Evolutionary conservation across 2,888 invertebrate genomes (phyloP), one percentile per base, ranked within the genome.

Genomic region (Tholera decimalis): DNA sequence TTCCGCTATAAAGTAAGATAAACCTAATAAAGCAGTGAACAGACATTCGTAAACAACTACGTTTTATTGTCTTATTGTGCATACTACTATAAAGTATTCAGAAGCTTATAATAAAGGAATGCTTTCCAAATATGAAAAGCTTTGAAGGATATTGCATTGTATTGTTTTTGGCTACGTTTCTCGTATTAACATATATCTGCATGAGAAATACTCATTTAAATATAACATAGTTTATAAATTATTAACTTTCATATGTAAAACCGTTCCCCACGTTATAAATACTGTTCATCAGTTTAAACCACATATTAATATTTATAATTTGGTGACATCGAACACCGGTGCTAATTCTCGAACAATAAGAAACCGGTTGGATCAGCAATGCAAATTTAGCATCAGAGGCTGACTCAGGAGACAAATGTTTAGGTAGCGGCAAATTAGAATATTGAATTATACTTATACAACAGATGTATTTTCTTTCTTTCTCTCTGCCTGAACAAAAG

Each of bases 311-410:
- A 73, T 73, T 64, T 61, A 77, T 50, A 49, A 50, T 59, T 44
- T 53, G 55, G 47, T 50, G 80, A 70, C 76, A 61, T 54, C 47
- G 43, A 44, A 72, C 43, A 39, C 57, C 50, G 44, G 55, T 53
- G 54, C 62, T 57, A 58, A 74, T 73, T 76, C 65, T 69, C 49
- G 18, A 77, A 75, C 49, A 82, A 74, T 66, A 80, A 75, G 69
- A 67, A 86, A 84, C 86, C 81, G 77, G 86, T 85, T 79, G 53
- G 70, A 84, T 89, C 84, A 88, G 83, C 80, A 83, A 89, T 91
- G 87, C 86, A 86, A 92, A 91, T 91, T 64, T 61, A 77, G 78
- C 83, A 83, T 82, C 78, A 80, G 79, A 70, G 75, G 58, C 76
- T 77, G 80, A 83, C 73, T 83, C 81, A 83, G 51, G 59, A 73